Conservation (phyloP, 2,888 invertebrate species). For the Phania funesta region DNA sequence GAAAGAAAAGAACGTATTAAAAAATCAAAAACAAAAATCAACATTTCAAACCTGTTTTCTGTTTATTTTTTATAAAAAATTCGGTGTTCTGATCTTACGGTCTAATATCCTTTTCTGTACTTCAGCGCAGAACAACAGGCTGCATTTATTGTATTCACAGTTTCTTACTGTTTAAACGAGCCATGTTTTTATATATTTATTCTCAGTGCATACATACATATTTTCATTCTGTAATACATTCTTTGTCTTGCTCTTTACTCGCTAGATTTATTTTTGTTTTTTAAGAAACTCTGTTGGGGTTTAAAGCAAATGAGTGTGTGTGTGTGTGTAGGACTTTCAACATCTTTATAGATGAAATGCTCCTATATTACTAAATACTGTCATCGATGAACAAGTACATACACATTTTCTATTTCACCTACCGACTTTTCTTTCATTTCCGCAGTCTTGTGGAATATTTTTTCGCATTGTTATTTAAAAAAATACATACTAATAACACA, state of each 20-base stretch:
- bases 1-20: no score
- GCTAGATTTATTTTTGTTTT: no score
- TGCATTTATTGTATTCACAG: conserved; percentile 26
- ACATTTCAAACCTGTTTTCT: conserved; percentile 16
- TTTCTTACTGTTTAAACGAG: not conserved
- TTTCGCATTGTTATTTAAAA: not conserved
- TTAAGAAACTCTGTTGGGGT: not conserved
- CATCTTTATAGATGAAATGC: no score
- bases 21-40: not conserved
- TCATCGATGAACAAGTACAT: not conserved
- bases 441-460: not conserved
- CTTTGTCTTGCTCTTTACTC: not conserved
- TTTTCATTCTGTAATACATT: no score
- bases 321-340: not conserved
- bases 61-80: no score
- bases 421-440: conserved; percentile 10
- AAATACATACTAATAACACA: not conserved
- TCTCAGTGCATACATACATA: no score
- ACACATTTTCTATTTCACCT: not conserved
- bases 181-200: no score
- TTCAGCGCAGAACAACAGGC: conserved; percentile 20
- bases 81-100: conserved; percentile 21
- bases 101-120: conserved; percentile 53
- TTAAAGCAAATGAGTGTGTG: no score
- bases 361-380: not conserved